Evolutionary conservation across 2,113 vertebrate genomes (phyloP), one percentile per base, ranked within the genome.

Genomic region (Mungos mungo): DNA sequence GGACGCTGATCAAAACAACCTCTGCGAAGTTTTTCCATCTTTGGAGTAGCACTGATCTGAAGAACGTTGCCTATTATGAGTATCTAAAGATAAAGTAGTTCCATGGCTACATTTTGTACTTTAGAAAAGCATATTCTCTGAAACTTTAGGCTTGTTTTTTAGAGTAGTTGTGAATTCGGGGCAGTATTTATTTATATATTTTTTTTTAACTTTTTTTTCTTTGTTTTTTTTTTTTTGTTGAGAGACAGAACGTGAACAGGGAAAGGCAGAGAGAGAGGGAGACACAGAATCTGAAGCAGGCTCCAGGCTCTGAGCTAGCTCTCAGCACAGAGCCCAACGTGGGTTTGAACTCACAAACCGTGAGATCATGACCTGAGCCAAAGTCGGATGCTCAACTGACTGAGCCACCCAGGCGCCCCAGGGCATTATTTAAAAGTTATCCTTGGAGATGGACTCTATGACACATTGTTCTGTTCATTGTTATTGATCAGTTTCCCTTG

Each of bases 391-490:
- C 45, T 47, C 45, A 47, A 47, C 45, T 9, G 9, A 47, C 45
- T 47, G 45, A 47, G 45, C 45, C 45, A 47, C 45, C 45, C 45
- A 47, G 45, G 45, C 45, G 1, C 45, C 45, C 45, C 45, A 47
- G 45, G 45, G 45, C 45, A 47, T 8, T 76, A 23, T 92, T 93
- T 93, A 25, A 79, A 95, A 92, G 41, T 95, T 90, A 87, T 50
- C 68, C 54, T 93, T 85, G 52, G 90, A 79, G 54, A n/a, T 69
- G 3, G 35, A 31, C 60, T 71, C 31, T 91, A 21, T 13, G 52
- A 27, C 47, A 90, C 33, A 31, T 33, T 60, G 14, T 81, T 54
- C 45, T 54, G 5, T 83, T 79, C 88, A 38, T 88, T 45, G 35
- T 79, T 88, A 25, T 77, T 71, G n/a, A 57, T 69, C 63, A 8